Base-by-base conservation (phyloP, 92 coral and sea anemone genomes). In the Parazoanthus atlanticus region DNA sequence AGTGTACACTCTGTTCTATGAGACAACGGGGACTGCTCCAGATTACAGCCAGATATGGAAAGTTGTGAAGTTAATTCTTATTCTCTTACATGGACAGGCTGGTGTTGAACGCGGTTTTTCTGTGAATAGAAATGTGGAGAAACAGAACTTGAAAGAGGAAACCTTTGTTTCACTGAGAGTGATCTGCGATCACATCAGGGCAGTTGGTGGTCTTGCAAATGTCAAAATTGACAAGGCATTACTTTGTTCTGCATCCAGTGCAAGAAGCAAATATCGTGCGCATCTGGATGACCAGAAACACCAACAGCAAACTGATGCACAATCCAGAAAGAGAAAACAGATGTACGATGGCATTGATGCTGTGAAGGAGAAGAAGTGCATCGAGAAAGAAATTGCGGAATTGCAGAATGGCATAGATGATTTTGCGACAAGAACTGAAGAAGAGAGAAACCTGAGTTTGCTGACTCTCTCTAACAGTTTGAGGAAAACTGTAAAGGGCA, bases 31-130 rank as follows among this genome's bases (percentile, higher is more conserved):
- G 43, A 38, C 69, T 31, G 52, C 73, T 84, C 71, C 46, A 66
- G 78, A 49, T 72, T 83, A 66, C 74, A 33, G 54, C 47, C 71
- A 83, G 87, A 73, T 84, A 38, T 84, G 79, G 88, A 38, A 6
- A 72, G 54, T 86, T 41, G 83, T 76, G 38, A 76, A 76, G 84
- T 54, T 86, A 81, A 28, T 86, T 38, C 89, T 86, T 70, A 33
- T 75, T 75, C 83, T 86, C 56, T 86, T 83, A 49, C 89, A 86
- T 56, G 89, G 89, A 29, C 89, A 86, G 72, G 89, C 89, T 38
- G 31, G 47, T 25, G 89, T 86, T 38, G 69, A 86, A 58, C 33
- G 82, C 23, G 89, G 89, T 47, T 86, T 86, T 86, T 86, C 89
- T 30, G 32, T 86, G 33, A 76, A 86, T 72, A 64, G 29, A 36